Conservation (phyloP, 92 coral and sea anemone genomes). For the Zoanthus sansibaricus region DNA sequence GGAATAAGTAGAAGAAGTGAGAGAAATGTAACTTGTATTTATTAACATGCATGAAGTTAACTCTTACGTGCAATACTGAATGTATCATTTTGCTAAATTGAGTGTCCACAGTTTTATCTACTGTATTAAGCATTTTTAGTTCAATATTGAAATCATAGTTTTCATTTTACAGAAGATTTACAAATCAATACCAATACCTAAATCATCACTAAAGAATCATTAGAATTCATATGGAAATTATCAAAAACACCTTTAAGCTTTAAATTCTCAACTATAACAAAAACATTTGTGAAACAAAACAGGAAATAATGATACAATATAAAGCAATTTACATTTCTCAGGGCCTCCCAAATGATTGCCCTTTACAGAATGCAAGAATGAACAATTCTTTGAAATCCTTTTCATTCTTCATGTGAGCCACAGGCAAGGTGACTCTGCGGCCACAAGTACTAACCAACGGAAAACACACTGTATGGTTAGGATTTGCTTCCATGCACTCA, state of each 20-base stretch:
- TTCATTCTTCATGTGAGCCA: slow-evolving; percentile 45
- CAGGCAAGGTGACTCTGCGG: slow-evolving; percentile 46
- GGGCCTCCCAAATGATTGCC: slow-evolving; percentile 5
- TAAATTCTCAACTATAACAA: not conserved
- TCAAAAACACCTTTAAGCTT: not conserved
- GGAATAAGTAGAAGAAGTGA: not conserved
- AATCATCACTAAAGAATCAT: not conserved
- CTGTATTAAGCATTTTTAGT: not conserved
- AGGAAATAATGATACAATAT: not conserved
- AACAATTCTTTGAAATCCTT: slow-evolving; percentile 39
- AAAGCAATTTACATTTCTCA: not conserved
- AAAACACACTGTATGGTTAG: slow-evolving; percentile 45
- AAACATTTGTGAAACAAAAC: not conserved
- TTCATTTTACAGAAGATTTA: not conserved
- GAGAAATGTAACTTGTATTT: not conserved
- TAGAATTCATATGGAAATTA: not conserved
- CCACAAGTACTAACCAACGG: slow-evolving; percentile 53
- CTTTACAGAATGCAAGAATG: slow-evolving; percentile 29
- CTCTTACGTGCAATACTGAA: not conserved
- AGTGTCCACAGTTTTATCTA: not conserved
- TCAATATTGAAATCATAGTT: not conserved
- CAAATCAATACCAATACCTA: not conserved
- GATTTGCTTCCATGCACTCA: slow-evolving; percentile 47
- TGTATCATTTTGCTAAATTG: not conserved
- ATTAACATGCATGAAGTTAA: not conserved